Percentiles rank a stretch among this genome's conserved stretches.
Evolutionary conservation across 2,113 vertebrate genomes (phyloP).

Genomic region (Pollimyrus isidori): DNA sequence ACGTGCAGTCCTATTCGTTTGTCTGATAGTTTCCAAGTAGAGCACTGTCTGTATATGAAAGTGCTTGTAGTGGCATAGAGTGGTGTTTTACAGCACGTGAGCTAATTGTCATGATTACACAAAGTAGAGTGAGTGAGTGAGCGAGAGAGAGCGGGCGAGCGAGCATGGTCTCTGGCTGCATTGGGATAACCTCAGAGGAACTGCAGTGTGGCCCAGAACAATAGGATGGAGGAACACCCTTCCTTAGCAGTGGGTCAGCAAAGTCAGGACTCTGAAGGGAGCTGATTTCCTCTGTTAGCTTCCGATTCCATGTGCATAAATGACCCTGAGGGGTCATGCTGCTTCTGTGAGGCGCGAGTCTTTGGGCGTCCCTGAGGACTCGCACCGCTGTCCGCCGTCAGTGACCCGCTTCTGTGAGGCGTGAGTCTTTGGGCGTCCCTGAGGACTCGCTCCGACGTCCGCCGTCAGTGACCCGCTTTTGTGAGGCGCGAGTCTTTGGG

Average conservation of each 20-base stretch:
- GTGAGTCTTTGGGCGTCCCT: not conserved
- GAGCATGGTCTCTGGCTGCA: not conserved
- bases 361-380: not conserved
- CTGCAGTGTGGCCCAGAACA: not conserved
- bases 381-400: not conserved
- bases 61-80: not conserved
- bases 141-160: not conserved
- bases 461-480: not conserved
- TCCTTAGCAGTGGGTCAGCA: not conserved
- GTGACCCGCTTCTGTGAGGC: not conserved
- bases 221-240: not conserved
- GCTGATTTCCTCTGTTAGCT: not conserved
- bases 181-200: not conserved
- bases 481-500: too few species aligned
- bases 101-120: not conserved
- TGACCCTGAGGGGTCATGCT: not conserved
- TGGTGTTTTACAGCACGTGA: not conserved
- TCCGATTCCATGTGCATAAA: not conserved
- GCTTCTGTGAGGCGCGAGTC: not conserved
- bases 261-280: not conserved
- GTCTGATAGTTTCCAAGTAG: too few species aligned
- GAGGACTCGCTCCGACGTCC: not conserved
- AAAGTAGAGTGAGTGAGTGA: not conserved
- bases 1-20: too few species aligned
- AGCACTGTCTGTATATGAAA: not conserved